A percentile compares a stretch with the other conserved stretches of the same genome.
phyloP scores from a whole-genome alignment of 2,797 vertebrate genomes.

The Ptychadena robeensis region DNA sequence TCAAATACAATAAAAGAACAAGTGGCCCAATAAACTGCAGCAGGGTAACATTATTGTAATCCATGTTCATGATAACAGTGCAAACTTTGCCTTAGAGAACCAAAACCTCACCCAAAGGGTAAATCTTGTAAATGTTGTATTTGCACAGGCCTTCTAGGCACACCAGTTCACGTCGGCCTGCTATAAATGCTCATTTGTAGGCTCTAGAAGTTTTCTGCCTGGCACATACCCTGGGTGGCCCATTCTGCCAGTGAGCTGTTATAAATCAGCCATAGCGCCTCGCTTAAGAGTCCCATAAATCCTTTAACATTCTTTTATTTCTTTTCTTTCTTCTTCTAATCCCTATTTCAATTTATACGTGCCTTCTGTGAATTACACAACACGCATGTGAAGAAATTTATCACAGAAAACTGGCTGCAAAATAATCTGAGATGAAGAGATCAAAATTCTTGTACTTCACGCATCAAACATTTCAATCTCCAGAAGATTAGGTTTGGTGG shows the following conservation, averaged over 20 bases:
- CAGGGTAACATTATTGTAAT: background rate
- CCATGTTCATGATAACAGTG: background rate
- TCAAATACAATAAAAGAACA: conserved; percentile 53
- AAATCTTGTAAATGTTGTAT: conserved; percentile 15
- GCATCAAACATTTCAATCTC: background rate
- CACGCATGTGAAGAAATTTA: conserved; percentile 2
- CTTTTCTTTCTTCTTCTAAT: conserved; percentile 10
- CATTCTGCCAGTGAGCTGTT: conserved; percentile 23
- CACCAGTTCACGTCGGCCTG: background rate
- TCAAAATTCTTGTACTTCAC: background rate
- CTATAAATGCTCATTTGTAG: conserved; percentile 36
- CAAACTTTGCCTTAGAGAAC: background rate
- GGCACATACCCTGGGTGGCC: conserved; percentile 53
- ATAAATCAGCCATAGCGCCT: conserved; percentile 44
- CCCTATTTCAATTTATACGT: conserved; percentile 23
- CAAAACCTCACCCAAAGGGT: conserved; percentile 12
- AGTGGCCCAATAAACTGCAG: conserved; percentile 44
- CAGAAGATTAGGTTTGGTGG: background rate
- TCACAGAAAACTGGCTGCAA: background rate
- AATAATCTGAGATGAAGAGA: background rate
- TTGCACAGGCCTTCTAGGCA: conserved; percentile 35
- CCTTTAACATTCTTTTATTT: conserved; percentile 24
- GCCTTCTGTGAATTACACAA: background rate
- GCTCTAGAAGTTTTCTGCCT: conserved; percentile 36
- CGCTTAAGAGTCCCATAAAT: conserved; percentile 36